A percentile compares a stretch with the other conserved stretches of the same genome.
Evolutionary conservation across 2,113 vertebrate species (phyloP).

Genomic region (Urocolius indicus): DNA sequence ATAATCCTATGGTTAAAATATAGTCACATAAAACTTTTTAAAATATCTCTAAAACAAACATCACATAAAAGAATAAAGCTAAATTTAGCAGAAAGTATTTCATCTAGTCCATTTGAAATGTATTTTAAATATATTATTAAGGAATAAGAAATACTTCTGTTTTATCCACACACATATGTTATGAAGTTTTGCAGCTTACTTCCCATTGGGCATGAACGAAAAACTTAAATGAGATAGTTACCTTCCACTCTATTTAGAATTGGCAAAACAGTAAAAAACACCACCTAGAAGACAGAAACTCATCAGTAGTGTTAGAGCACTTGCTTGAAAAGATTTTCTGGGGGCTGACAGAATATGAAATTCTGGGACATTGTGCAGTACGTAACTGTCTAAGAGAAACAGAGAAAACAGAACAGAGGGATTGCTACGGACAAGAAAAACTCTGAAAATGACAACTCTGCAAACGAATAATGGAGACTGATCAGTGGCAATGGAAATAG

Average conservation of each 20-base stretch:
- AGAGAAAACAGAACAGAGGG: neutral
- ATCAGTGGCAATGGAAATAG: neutral
- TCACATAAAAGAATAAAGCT: neutral
- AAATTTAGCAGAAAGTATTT: neutral
- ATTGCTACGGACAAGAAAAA: neutral
- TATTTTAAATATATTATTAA: neutral
- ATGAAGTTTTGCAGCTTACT: neutral
- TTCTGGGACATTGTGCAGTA: neutral
- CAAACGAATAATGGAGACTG: constrained; percentile 8
- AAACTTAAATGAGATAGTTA: neutral
- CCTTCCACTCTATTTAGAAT: neutral
- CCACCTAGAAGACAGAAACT: neutral
- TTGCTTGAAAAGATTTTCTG: neutral
- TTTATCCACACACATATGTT: neutral
- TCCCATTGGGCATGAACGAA: neutral
- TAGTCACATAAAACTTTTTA: neutral
- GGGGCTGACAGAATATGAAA: neutral
- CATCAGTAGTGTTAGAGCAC: neutral
- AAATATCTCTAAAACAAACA: neutral
- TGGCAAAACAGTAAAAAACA: neutral
- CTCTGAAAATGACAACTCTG: constrained; percentile 13
- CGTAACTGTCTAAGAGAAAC: neutral
- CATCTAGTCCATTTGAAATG: neutral
- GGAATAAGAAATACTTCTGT: neutral
- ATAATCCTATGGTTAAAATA: neutral